Conservation (phyloP, 2,888 invertebrate species). For the Disparrhopalites patrizii region DNA sequence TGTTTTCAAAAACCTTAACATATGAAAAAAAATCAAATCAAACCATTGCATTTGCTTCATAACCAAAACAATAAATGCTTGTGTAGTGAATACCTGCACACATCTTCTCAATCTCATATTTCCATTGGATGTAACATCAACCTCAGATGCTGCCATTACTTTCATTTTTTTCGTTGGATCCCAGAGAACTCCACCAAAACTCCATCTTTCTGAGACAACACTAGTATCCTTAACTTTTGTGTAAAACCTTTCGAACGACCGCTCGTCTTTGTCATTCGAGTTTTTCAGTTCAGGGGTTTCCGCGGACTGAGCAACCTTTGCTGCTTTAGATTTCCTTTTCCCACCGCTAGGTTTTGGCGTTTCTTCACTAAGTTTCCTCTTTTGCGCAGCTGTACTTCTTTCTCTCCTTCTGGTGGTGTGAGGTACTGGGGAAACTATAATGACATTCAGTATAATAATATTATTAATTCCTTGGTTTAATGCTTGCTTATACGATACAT, state of each 20-base stretch:
- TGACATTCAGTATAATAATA: too few relatives aligned
- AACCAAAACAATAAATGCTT: neutral
- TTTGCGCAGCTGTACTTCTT: neutral
- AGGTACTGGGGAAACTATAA: neutral
- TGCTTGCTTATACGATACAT: too few relatives aligned
- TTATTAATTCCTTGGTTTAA: too few relatives aligned
- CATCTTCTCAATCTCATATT: constrained; percentile 34
- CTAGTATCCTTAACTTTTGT: constrained; percentile 30
- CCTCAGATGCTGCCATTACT: constrained; percentile 39
- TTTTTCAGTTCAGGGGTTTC: neutral
- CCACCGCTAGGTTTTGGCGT: neutral
- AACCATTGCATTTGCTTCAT: neutral
- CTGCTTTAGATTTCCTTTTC: constrained; percentile 5
- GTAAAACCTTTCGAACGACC: constrained; percentile 41
- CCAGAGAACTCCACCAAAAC: constrained; percentile 43
- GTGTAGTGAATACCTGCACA: constrained; percentile 35
- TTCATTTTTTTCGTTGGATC: constrained; percentile 42
- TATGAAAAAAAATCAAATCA: constrained; percentile 15
- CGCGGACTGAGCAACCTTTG: neutral
- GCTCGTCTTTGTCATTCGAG: constrained; percentile 24
- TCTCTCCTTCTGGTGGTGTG: neutral
- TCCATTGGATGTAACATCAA: constrained; percentile 37
- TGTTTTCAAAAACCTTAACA: constrained; percentile 41
- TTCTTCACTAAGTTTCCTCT: neutral
- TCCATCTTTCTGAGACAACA: constrained; percentile 40